phyloP scores from a whole-genome alignment of 2,113 vertebrate species.

The Campylomormyrus tamandua region DNA sequence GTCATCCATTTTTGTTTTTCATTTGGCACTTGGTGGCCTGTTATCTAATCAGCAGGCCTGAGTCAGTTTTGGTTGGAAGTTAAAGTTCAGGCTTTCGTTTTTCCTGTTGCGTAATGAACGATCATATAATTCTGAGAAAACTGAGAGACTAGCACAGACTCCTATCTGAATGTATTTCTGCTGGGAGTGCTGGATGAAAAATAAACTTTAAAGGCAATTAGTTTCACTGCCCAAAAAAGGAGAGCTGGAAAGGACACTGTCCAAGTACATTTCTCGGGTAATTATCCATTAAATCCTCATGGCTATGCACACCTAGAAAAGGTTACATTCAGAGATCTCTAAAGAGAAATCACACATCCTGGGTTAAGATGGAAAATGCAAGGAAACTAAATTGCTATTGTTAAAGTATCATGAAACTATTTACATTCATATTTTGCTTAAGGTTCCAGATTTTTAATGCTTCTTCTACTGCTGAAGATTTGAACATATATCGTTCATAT shows the following conservation, averaged over 20 bases:
- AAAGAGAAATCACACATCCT: neutral
- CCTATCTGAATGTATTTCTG: neutral
- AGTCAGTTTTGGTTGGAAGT: constrained; percentile 13
- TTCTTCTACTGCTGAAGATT: neutral
- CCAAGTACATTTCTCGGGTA: constrained; percentile 10
- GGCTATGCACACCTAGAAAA: constrained; percentile 9
- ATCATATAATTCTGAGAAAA: constrained; percentile 14
- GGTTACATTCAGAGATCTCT: neutral
- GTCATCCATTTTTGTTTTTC: constrained; percentile 15
- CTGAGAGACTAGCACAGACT: neutral
- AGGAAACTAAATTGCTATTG: neutral
- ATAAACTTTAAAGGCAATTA: constrained; percentile 20
- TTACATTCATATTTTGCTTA: neutral
- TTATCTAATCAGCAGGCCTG: constrained; percentile 10
- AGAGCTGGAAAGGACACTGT: constrained; percentile 1
- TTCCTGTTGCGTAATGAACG: constrained; percentile 21
- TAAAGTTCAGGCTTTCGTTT: constrained; percentile 14
- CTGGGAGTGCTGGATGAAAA: neutral
- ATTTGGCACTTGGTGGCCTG: constrained; percentile 3
- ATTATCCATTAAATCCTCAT: constrained; percentile 20
- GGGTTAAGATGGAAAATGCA: neutral
- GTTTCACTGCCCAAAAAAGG: neutral
- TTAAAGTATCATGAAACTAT: neutral
- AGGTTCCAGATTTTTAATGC: neutral
- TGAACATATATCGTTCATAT: neutral